Percentiles rank a stretch among this genome's conserved stretches.
Evolutionary conservation across 2,888 invertebrate genomes (phyloP).

Genomic region (Tromatobia lineatoria): DNA sequence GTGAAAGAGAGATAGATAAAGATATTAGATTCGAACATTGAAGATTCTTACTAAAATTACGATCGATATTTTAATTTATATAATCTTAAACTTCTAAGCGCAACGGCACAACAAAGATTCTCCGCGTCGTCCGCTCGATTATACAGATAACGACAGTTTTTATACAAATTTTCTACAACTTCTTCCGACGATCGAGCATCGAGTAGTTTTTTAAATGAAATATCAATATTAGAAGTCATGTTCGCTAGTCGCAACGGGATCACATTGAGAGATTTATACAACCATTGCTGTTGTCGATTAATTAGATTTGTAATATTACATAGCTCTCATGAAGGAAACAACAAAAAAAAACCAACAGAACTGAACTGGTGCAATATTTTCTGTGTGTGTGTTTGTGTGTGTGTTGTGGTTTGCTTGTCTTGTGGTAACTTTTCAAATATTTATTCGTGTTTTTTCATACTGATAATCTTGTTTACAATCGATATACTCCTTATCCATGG

Average conservation of each 20-base stretch:
- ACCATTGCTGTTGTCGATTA: slow-evolving; percentile 13
- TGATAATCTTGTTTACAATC: slow-evolving; percentile 54
- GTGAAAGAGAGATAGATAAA: slow-evolving; percentile 6
- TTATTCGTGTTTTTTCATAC: slow-evolving; percentile 50
- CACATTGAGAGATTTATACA: slow-evolving; percentile 34
- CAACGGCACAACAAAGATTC: slow-evolving; percentile 53
- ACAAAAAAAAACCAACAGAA: slow-evolving; percentile 1
- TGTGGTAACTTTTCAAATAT: slow-evolving; percentile 42
- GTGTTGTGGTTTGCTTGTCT: slow-evolving; percentile 24
- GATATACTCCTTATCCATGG: slow-evolving; percentile 38
- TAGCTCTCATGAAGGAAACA: not conserved
- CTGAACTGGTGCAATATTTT: slow-evolving; percentile 39
- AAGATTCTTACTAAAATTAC: slow-evolving; percentile 64
- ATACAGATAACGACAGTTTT: slow-evolving; percentile 72
- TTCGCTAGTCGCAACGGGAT: slow-evolving; percentile 30
- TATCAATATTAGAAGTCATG: slow-evolving; percentile 39
- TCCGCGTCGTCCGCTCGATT: slow-evolving; percentile 71
- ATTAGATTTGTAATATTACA: slow-evolving; percentile 14
- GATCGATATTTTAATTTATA: slow-evolving; percentile 61
- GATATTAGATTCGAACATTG: slow-evolving; percentile 68
- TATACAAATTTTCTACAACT: slow-evolving; percentile 73
- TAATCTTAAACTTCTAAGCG: slow-evolving; percentile 61
- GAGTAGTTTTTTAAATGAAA: slow-evolving; percentile 43
- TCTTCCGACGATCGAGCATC: slow-evolving; percentile 57
- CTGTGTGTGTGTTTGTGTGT: slow-evolving; percentile 17